phyloP scores from a whole-genome alignment of 2,113 vertebrate species.

The Chrysochloris asiatica region DNA sequence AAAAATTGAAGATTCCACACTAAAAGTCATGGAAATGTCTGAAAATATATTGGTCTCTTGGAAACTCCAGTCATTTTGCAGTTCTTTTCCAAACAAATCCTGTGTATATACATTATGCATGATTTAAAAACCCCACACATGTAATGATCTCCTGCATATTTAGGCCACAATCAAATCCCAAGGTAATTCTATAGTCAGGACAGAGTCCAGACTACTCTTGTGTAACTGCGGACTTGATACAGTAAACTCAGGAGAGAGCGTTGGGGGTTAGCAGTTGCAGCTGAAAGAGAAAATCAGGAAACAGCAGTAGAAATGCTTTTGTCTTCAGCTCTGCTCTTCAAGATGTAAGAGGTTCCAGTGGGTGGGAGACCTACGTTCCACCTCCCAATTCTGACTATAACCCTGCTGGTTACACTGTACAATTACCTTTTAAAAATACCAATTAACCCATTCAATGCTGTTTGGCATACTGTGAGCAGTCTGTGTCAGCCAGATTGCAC shows the following conservation, averaged over 20 bases:
- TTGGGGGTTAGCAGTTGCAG: constrained; percentile 79
- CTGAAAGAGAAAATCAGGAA: constrained; percentile 86
- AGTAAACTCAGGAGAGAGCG: constrained; percentile 81
- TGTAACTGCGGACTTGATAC: constrained; percentile 80
- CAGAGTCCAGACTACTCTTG: constrained; percentile 65
- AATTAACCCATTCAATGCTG: constrained; percentile 86
- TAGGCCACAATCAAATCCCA: constrained; percentile 74
- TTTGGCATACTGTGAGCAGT: constrained; percentile 82
- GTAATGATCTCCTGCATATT: constrained; percentile 73
- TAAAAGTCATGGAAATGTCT: constrained; percentile 57
- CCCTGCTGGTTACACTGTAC: constrained; percentile 81
- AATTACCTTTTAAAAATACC: constrained; percentile 87
- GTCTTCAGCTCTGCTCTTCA: constrained; percentile 84
- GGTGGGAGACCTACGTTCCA: constrained; percentile 85
- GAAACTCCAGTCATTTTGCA: constrained; percentile 8
- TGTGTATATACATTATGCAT: constrained; percentile 68
- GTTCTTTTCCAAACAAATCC: constrained; percentile 71
- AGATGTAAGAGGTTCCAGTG: constrained; percentile 84
- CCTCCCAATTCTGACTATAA: constrained; percentile 83
- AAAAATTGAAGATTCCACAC: constrained; percentile 48
- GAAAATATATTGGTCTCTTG: constrained; percentile 28
- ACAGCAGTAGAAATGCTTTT: constrained; percentile 83
- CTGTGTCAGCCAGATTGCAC: constrained; percentile 79
- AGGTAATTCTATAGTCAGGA: constrained; percentile 83
- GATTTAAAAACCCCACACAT: constrained; percentile 69